phyloP scores from a whole-genome alignment of 2,797 vertebrate species.

The Florisuga fusca region DNA sequence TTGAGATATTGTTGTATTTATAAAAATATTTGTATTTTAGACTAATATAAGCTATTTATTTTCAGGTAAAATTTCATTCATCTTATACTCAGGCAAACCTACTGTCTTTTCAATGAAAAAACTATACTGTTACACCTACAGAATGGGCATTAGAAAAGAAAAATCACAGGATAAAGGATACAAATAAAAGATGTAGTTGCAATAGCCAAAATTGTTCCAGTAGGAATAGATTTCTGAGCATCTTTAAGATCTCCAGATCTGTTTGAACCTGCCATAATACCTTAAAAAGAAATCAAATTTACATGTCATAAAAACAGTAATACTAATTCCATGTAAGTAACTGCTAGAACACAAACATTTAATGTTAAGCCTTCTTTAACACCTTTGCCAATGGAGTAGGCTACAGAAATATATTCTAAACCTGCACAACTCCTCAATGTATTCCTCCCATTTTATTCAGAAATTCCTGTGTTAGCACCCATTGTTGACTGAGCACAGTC shows the following conservation, averaged over 20 bases:
- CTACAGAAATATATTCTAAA: not conserved
- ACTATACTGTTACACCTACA: not conserved
- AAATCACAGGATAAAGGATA: conserved; percentile 82
- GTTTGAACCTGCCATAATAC: conserved; percentile 98
- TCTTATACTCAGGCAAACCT: not conserved
- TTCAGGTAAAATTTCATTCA: not conserved
- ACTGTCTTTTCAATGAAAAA: not conserved
- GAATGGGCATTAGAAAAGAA: not conserved
- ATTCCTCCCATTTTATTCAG: not conserved
- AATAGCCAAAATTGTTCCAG: conserved; percentile 94
- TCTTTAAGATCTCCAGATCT: conserved; percentile 93
- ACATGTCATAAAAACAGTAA: conserved; percentile 38
- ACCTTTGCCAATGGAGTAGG: not conserved
- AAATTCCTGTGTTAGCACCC: not conserved
- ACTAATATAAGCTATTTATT: not conserved
- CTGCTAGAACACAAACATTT: not conserved
- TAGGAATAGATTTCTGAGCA: conserved; percentile 95
- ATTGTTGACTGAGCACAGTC: not conserved
- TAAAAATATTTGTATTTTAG: not conserved
- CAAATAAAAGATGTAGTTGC: conserved; percentile 93
- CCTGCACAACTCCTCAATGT: not conserved
- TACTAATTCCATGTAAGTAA: not conserved
- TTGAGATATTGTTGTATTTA: not conserved
- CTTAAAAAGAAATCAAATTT: conserved; percentile 71
- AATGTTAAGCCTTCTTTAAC: not conserved